Evolutionary conservation across 2,888 invertebrate species (phyloP).

Genomic region (Latrodectus hesperus): DNA sequence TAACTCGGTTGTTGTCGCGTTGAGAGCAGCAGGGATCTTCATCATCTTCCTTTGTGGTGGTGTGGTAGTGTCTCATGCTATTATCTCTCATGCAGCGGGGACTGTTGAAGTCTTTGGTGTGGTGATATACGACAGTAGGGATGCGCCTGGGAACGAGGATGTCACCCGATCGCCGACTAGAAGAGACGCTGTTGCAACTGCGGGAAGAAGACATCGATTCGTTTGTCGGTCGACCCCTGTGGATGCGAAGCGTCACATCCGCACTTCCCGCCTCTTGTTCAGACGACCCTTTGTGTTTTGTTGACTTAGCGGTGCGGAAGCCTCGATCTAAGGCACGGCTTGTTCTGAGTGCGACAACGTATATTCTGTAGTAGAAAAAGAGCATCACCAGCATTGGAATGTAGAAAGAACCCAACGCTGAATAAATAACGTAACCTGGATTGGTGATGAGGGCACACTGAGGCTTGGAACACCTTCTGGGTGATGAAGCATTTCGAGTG

Average conservation of each 20-base stretch:
- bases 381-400: constrained; percentile 98
- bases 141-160: constrained; percentile 63
- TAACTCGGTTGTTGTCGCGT: constrained; percentile 6
- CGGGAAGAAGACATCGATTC: constrained; percentile 45
- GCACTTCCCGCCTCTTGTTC: constrained; percentile 79
- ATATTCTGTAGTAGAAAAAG: constrained; percentile 98
- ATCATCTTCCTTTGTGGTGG: constrained; percentile 19
- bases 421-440: constrained; percentile 96
- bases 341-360: constrained; percentile 84
- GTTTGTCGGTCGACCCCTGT: constrained; percentile 80
- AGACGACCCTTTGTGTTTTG: constrained; percentile 9
- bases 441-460: constrained; percentile 94
- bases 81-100: constrained; percentile 63
- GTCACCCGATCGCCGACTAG: constrained; percentile 45
- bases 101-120: constrained; percentile 50
- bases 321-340: constrained; percentile 72
- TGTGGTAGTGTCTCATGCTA: constrained; percentile 48
- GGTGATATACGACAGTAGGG: constrained; percentile 64
- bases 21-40: background rate
- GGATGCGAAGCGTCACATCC: constrained; percentile 91
- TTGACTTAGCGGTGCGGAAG: constrained; percentile 72
- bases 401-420: constrained; percentile 97
- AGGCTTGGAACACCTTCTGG: constrained; percentile 60
- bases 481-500: constrained; percentile 43
- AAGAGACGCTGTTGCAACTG: constrained; percentile 4